phyloP scores from a whole-genome alignment of 2,113 vertebrate genomes.

The Microcebus murinus region DNA sequence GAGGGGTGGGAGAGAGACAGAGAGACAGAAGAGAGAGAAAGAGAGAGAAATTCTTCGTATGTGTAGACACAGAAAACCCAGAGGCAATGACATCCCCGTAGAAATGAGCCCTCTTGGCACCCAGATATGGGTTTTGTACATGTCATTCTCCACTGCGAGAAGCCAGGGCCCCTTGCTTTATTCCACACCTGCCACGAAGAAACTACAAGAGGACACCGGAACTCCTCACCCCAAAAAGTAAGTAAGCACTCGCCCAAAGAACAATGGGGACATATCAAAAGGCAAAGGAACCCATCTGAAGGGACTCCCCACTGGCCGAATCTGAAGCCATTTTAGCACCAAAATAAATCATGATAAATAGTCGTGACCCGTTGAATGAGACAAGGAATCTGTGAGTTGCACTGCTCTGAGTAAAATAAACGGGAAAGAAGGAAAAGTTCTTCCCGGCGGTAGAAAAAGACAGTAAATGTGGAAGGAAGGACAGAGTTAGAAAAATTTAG shows the following conservation, averaged over 20 bases:
- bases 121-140: not conserved
- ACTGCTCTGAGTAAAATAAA: not conserved
- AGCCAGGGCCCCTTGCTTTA: not conserved
- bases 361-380: not conserved
- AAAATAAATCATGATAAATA: not conserved
- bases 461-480: not conserved
- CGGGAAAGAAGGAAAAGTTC: not conserved
- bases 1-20: accelerated
- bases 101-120: not conserved
- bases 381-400: not conserved
- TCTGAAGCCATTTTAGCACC: not conserved
- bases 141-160: too few species aligned
- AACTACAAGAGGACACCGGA: not conserved
- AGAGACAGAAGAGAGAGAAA: not conserved
- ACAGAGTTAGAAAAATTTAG: not conserved
- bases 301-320: not conserved
- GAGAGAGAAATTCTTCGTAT: too few species aligned
- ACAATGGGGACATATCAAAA: not conserved
- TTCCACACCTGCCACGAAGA: not conserved
- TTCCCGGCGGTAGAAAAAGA: not conserved
- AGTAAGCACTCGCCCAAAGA: not conserved
- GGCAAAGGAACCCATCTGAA: not conserved
- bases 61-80: not conserved
- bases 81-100: not conserved
- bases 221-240: not conserved